phyloP scores from a whole-genome alignment of 2,797 vertebrate genomes.

The Eulemur albifrons region DNA sequence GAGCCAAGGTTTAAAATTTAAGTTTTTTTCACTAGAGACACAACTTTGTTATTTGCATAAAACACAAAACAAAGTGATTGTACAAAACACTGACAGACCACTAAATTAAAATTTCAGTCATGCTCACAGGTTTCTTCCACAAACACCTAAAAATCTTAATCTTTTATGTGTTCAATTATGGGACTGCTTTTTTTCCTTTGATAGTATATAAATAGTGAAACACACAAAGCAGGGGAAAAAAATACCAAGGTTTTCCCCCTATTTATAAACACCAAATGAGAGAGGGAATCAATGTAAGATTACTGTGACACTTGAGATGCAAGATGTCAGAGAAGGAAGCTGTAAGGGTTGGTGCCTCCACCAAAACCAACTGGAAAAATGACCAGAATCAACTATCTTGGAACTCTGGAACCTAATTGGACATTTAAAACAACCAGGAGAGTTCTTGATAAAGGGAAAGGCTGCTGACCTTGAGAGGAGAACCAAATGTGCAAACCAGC shows the following conservation, averaged over 20 bases:
- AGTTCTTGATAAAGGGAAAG: background rate
- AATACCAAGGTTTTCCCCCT: background rate
- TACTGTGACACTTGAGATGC: background rate
- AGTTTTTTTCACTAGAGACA: background rate
- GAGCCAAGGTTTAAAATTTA: constrained; percentile 8
- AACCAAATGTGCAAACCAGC: background rate
- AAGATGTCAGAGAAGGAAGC: background rate
- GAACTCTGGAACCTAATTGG: background rate
- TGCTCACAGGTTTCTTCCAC: background rate
- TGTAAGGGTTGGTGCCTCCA: background rate
- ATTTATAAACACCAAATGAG: background rate
- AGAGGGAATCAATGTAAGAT: background rate
- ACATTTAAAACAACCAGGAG: background rate
- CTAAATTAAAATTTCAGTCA: constrained; percentile 27
- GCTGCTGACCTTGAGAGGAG: background rate
- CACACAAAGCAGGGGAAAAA: constrained; percentile 7
- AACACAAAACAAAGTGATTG: background rate
- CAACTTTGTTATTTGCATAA: background rate
- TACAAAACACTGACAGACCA: background rate
- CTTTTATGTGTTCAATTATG: background rate
- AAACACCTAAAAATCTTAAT: background rate
- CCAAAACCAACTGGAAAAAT: background rate
- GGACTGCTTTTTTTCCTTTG: background rate
- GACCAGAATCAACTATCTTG: background rate
- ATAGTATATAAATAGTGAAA: background rate